Conservation (phyloP, 2,888 invertebrate species). For the Isoperla grammatica region DNA sequence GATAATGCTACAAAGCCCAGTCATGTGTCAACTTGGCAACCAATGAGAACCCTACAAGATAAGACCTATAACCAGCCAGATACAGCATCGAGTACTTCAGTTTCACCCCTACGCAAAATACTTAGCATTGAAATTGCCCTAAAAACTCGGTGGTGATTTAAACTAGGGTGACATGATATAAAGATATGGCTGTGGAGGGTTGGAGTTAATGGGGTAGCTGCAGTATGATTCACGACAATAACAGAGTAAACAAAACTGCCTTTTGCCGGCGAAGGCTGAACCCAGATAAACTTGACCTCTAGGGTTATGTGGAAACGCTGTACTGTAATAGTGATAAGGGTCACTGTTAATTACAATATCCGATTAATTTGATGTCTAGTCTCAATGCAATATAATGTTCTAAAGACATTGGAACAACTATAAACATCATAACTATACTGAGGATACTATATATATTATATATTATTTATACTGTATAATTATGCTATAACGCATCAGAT, state of each 20-base stretch:
- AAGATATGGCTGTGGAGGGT: conserved; percentile 1
- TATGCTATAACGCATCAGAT: too few species aligned
- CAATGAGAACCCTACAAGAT: background rate
- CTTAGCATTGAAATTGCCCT: background rate
- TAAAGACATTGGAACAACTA: too few species aligned
- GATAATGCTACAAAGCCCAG: too few species aligned
- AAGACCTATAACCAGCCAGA: background rate
- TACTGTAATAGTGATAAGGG: background rate
- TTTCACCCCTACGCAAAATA: conserved; percentile 13
- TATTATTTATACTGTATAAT: too few species aligned
- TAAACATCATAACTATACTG: too few species aligned
- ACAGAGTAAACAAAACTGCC: too few species aligned
- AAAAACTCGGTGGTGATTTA: conserved; percentile 7
- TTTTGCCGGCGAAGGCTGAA: too few species aligned
- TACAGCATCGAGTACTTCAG: background rate
- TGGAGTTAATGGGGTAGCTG: background rate
- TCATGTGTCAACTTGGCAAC: background rate
- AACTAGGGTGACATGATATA: conserved; percentile 1
- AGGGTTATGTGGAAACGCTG: background rate
- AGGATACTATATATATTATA: too few species aligned
- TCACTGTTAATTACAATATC: too few species aligned
- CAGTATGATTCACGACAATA: background rate
- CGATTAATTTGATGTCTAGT: too few species aligned
- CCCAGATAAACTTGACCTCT: too few species aligned
- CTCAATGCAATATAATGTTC: too few species aligned